phyloP scores from a whole-genome alignment of 1,140 invertebrate species.

The Mercenaria mercenaria region DNA sequence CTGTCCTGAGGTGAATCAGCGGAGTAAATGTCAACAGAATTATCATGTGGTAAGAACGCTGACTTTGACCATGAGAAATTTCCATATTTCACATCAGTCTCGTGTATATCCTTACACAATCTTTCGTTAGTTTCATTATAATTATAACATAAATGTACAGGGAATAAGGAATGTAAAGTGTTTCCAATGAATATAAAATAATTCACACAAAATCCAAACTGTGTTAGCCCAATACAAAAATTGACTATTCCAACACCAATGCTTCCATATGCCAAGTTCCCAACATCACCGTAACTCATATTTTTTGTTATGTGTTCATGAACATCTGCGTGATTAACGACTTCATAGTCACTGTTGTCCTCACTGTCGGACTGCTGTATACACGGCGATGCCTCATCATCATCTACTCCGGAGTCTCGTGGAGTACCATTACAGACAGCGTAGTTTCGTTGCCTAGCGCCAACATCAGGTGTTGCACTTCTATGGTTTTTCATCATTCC shows the following conservation, averaged over 20 bases:
- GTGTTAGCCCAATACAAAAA: conserved; percentile 80
- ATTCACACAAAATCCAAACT: conserved; percentile 83
- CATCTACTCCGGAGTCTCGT: neutral
- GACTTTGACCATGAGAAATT: neutral
- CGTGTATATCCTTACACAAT: conserved; percentile 34
- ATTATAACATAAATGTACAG: conserved; percentile 49
- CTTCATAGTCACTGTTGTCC: conserved; percentile 36
- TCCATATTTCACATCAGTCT: conserved; percentile 11
- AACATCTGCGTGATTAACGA: neutral
- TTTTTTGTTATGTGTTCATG: conserved; percentile 45
- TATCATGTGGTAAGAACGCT: neutral
- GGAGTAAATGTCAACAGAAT: neutral
- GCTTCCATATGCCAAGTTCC: conserved; percentile 77
- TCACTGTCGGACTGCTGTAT: neutral
- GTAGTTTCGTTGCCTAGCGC: neutral
- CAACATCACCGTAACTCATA: conserved; percentile 84
- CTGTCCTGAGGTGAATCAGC: neutral
- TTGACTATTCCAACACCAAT: conserved; percentile 80
- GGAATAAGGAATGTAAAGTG: conserved; percentile 80
- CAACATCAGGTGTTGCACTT: neutral
- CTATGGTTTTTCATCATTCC: conserved; percentile 59
- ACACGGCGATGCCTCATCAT: conserved; percentile 3
- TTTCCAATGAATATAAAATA: conserved; percentile 85
- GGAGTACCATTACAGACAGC: neutral
- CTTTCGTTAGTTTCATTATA: neutral